Percentiles rank a stretch among this genome's conserved stretches.
These are phyloP conservation scores for Gnatocerus cornutus DNA, from an alignment of 2,888 invertebrate genomes.

Conservation along the genomic window DNA sequence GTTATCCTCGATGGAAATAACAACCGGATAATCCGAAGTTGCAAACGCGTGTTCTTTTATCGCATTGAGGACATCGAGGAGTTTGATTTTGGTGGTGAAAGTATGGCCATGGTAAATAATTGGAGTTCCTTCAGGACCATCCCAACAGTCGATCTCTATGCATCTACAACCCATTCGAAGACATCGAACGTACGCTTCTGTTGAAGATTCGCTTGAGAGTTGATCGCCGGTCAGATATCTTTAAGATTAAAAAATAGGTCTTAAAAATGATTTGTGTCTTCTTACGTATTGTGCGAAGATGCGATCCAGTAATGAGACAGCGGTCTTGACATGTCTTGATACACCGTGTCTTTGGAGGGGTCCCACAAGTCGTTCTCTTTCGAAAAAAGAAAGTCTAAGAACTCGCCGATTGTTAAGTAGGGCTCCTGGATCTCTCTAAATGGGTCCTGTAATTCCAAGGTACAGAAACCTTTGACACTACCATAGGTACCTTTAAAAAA, in stretches of 20 bases:
- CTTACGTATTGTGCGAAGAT: constrained; percentile 96
- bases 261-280: constrained; percentile 8
- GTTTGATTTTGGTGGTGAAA: constrained; percentile 95
- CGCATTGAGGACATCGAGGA: constrained; percentile 93
- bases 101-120: constrained; percentile 98
- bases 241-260: background rate
- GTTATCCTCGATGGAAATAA: constrained; percentile 94
- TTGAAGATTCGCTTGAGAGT: constrained; percentile 95
- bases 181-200: constrained; percentile 95
- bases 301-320: constrained; percentile 96
- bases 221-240: constrained; percentile 98
- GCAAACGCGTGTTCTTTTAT: constrained; percentile 97
- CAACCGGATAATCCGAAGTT: constrained; percentile 91
- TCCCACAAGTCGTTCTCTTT: constrained; percentile 96
- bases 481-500: too few species aligned
- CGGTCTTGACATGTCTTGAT: constrained; percentile 93
- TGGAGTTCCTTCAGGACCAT: constrained; percentile 95
- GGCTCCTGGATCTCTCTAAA: constrained; percentile 90
- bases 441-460: constrained; percentile 76
- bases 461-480: background rate
- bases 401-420: constrained; percentile 87
- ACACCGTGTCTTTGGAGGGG: constrained; percentile 79
- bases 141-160: constrained; percentile 99
- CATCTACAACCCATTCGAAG: constrained; percentile 95
- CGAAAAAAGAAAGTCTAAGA: constrained; percentile 93